Evolutionary conservation across 1,140 invertebrate species (phyloP).

Genomic region (Campoletis sonorensis): DNA sequence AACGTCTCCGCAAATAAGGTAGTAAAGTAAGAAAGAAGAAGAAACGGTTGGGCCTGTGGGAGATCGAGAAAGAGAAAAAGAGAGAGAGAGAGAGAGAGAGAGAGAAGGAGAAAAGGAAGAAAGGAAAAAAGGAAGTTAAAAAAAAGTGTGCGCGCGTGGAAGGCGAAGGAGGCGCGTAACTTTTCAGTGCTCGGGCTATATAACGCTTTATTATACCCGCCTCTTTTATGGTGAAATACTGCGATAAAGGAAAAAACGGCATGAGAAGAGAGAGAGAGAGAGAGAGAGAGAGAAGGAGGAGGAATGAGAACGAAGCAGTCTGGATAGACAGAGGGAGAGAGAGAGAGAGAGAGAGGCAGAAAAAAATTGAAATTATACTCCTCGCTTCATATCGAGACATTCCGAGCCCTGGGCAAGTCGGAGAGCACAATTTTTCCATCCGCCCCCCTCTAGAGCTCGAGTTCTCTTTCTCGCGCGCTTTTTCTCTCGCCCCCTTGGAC

Average conservation of each 20-base stretch:
- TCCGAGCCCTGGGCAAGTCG: slow-evolving; percentile 67
- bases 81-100: too few species aligned
- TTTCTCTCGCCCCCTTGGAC: slow-evolving; percentile 18
- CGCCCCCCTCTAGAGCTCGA: too few species aligned
- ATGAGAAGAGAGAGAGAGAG: neutral
- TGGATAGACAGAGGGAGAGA: slow-evolving; percentile 38
- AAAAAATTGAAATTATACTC: slow-evolving; percentile 67
- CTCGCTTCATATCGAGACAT: slow-evolving; percentile 74
- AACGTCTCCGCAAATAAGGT: slow-evolving; percentile 75
- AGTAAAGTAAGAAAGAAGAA: slow-evolving; percentile 63
- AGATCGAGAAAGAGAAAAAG: slow-evolving; percentile 19
- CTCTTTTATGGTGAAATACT: slow-evolving; percentile 72
- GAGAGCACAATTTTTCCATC: slow-evolving; percentile 42
- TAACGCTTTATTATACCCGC: slow-evolving; percentile 74
- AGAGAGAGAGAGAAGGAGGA: neutral
- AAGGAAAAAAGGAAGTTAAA: neutral
- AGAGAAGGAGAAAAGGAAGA: neutral
- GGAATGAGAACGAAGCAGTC: slow-evolving; percentile 31
- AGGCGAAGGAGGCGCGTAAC: slow-evolving; percentile 48
- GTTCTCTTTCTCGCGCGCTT: slow-evolving; percentile 2
- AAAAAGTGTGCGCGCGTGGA: slow-evolving; percentile 23
- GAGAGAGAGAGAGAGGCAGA: slow-evolving; percentile 57
- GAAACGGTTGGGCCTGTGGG: neutral
- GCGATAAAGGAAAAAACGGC: slow-evolving; percentile 69
- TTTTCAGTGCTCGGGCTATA: slow-evolving; percentile 64